Evolutionary conservation across 2,113 vertebrate genomes (phyloP).

Genomic region (Myrmecobius fasciatus): DNA sequence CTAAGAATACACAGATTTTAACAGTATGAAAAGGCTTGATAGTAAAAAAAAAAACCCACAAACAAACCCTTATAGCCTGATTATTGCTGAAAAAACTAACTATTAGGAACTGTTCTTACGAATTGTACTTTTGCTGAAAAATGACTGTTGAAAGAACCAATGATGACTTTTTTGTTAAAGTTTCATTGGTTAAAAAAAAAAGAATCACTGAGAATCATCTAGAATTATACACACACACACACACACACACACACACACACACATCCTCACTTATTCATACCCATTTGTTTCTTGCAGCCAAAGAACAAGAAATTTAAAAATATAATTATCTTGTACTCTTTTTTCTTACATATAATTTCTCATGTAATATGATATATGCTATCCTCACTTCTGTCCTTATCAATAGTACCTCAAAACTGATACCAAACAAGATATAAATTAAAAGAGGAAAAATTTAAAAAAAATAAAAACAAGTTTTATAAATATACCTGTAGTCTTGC

Average conservation of each 20-base stretch:
- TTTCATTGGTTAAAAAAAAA: background rate
- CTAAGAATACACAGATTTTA: background rate
- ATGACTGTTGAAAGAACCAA: background rate
- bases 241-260: background rate
- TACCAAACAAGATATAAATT: background rate
- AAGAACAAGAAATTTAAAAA: background rate
- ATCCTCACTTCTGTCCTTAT: background rate
- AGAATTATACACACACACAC: background rate
- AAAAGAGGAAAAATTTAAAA: constrained; percentile 10
- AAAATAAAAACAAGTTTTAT: background rate
- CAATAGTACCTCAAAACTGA: background rate
- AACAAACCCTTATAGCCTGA: background rate
- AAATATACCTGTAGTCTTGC: background rate
- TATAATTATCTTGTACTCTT: background rate
- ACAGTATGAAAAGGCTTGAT: background rate
- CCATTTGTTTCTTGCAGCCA: background rate
- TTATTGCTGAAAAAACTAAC: background rate
- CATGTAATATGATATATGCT: background rate
- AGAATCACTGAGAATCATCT: background rate
- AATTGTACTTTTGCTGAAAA: background rate
- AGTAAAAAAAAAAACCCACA: background rate
- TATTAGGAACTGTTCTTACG: background rate
- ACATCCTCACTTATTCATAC: background rate
- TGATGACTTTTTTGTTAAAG: background rate
- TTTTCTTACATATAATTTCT: constrained; percentile 15